Percentiles rank a stretch among this genome's conserved stretches.
phyloP scores from a whole-genome alignment of 2,888 invertebrate species.

The Zaprionus lineosus region DNA sequence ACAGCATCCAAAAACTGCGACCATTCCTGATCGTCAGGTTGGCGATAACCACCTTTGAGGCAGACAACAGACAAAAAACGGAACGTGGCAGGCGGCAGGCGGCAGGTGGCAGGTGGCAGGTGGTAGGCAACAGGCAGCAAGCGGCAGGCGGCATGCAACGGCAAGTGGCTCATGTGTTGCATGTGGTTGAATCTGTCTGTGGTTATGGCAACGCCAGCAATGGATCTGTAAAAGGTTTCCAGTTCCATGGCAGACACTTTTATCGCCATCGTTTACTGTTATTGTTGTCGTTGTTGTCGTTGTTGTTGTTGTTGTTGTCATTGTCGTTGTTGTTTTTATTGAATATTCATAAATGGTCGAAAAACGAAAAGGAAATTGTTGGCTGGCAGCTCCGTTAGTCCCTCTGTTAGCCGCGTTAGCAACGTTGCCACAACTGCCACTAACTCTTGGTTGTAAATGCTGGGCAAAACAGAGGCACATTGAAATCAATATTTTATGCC shows the following conservation, averaged over 20 bases:
- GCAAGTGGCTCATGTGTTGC: slow-evolving; percentile 44
- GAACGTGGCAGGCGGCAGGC: slow-evolving; percentile 21
- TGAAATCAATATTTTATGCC: slow-evolving; percentile 77
- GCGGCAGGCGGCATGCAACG: slow-evolving; percentile 20
- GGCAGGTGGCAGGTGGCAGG: slow-evolving; percentile 24
- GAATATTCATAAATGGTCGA: slow-evolving; percentile 80
- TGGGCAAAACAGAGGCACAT: slow-evolving; percentile 32
- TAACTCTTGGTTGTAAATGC: slow-evolving; percentile 10
- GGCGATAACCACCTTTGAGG: slow-evolving; percentile 66
- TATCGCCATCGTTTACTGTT: slow-evolving; percentile 62
- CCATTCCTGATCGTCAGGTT: slow-evolving; percentile 28
- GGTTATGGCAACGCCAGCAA: slow-evolving; percentile 47
- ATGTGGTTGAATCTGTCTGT: slow-evolving; percentile 52
- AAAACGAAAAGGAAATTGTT: slow-evolving; percentile 44
- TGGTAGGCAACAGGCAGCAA: slow-evolving; percentile 10
- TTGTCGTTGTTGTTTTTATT: slow-evolving; percentile 71
- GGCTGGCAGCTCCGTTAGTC: slow-evolving; percentile 12
- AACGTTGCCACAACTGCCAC: slow-evolving; percentile 26
- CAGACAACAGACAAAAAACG: slow-evolving; percentile 15
- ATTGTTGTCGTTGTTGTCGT: no score
- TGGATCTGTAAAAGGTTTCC: slow-evolving; percentile 16
- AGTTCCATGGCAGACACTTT: slow-evolving; percentile 71
- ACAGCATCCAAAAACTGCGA: slow-evolving; percentile 7
- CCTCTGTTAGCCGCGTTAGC: not conserved
- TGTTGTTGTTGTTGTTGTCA: slow-evolving; percentile 27